A percentile compares a stretch with the other conserved stretches of the same genome.
Conservation (phyloP, 2,888 invertebrate species). For the Dasypogon diadema region DNA sequence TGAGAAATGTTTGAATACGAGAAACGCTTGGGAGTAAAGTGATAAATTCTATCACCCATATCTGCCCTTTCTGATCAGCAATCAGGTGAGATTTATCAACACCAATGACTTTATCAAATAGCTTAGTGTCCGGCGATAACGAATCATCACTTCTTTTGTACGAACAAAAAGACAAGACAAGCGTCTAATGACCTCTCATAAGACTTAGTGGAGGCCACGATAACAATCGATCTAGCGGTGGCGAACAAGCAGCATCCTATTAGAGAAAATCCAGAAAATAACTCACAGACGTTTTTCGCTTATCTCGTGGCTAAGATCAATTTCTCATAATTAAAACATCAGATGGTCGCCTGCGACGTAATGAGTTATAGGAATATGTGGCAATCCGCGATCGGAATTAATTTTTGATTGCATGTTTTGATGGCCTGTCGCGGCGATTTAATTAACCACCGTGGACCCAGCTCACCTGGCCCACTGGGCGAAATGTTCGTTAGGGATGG, state of each 20-base stretch:
- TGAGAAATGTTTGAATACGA: too few relatives aligned
- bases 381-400: constrained; percentile 21
- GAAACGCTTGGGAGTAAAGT: too few relatives aligned
- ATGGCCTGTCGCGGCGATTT: not conserved
- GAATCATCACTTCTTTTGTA: not conserved
- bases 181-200: constrained; percentile 15
- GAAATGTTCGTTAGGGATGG: constrained; percentile 1
- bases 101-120: constrained; percentile 25
- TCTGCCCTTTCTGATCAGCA: constrained; percentile 29
- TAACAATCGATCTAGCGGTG: constrained; percentile 21
- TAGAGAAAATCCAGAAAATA: constrained; percentile 6
- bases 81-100: constrained; percentile 30
- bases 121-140: not conserved
- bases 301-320: constrained; percentile 31
- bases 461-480: constrained; percentile 23
- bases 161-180: not conserved
- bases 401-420: constrained; percentile 13
- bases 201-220: not conserved
- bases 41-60: not conserved
- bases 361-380: constrained; percentile 18
- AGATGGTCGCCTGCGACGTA: constrained; percentile 3
- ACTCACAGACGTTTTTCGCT: constrained; percentile 4
- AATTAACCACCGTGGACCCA: constrained; percentile 18
- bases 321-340: constrained; percentile 44
- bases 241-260: not conserved